Evolutionary conservation across 2,113 vertebrate species (phyloP).

Genomic region (Columba janthina): DNA sequence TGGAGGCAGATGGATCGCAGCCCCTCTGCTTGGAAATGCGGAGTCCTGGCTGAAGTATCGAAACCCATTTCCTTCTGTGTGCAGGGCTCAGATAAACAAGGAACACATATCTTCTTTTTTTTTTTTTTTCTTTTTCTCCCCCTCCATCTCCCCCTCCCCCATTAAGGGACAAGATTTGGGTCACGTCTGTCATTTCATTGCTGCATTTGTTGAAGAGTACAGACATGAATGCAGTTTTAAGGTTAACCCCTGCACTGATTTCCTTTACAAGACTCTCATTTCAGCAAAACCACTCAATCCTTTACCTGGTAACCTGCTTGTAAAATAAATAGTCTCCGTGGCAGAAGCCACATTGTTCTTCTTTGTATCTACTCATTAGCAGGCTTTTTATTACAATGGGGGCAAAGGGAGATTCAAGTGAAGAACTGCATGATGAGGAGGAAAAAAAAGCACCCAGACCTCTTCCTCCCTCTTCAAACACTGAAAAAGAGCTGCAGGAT

Average conservation of each 20-base stretch:
- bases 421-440: not conserved
- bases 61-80: not conserved
- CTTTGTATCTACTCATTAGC: not conserved
- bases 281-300: not conserved
- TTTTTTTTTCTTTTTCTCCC: not conserved
- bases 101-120: not conserved
- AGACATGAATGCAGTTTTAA: conserved; percentile 15
- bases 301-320: conserved; percentile 36
- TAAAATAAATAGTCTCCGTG: not conserved
- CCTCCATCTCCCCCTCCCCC: not conserved
- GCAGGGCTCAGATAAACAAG: conserved; percentile 12
- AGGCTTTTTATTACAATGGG: not conserved
- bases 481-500: not conserved
- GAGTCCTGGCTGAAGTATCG: not conserved
- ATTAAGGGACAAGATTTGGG: conserved; percentile 17
- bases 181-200: conserved; percentile 29
- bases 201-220: conserved; percentile 15
- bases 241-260: conserved; percentile 39
- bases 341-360: not conserved
- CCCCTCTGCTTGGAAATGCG: not conserved
- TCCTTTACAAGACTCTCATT: conserved; percentile 2
- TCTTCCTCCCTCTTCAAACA: not conserved
- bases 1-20: not conserved
- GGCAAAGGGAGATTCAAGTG: not conserved
- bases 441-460: not conserved